Evolutionary conservation across 2,113 vertebrate genomes (phyloP), one percentile per base, ranked within the genome.

Genomic region (Caracal caracal): DNA sequence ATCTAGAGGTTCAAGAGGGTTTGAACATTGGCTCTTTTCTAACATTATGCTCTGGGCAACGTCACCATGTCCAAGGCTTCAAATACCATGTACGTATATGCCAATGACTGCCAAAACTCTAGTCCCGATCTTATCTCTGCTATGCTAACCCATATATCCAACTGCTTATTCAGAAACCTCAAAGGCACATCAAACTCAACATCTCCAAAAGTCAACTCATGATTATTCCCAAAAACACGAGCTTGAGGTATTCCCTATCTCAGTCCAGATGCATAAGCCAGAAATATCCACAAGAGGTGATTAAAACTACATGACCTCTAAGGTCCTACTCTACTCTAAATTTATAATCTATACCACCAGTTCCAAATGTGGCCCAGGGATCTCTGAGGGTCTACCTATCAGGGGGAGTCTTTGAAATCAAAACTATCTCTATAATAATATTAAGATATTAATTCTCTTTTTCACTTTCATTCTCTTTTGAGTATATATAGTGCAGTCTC

Each of bases 371-470:
- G 30, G 6, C 47, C 33, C 47, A 85, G 7, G 47, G n/a, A 85
- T 70, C 49, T 75, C 35, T 88, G 56, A 78, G 19, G 20, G 53
- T 73, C 68, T 8, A 78, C n/a, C 33, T 81, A 78, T 73, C 12
- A 33, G 17, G 43, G 12, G 35, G 13, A 19, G 1, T 93, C 22
- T 70, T 30, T 82, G 30, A 94, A 75, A 20, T 80, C 70, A 93
- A 91, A 95, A 84, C 35, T 93, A 84, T 61, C 93, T 87, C 61
- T 20, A 53, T 82, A 89, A 73, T 75, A 93, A 70, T 73, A 96
- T n/a, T 78, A 87, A 90, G 56, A 83, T 35, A 65, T 49, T 51
- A 6, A 43, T 90, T 96, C 37, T 88, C 43, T 90, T 97, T 93
- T 85, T 90, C 65, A 81, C 10, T 80, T 82, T 86, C 80, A 86